Evolutionary conservation across 2,888 invertebrate species (phyloP).

Genomic region (Mellilla xanthometata): DNA sequence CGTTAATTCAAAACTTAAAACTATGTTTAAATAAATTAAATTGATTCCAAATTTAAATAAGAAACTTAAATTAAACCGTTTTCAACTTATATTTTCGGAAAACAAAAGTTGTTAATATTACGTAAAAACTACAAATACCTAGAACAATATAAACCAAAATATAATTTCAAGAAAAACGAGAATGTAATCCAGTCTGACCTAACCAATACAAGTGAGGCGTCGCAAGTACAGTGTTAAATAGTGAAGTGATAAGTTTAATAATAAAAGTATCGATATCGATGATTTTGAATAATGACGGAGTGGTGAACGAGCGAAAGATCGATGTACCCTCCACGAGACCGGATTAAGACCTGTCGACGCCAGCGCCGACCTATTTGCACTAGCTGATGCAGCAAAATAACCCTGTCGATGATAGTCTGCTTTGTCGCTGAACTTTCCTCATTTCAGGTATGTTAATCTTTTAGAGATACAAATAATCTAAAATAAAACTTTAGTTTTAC

Average conservation of each 20-base stretch:
- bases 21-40: no score
- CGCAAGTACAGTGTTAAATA: slow-evolving; percentile 41
- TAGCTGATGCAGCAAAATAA: slow-evolving; percentile 73
- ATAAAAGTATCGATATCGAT: slow-evolving; percentile 45
- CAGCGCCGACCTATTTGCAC: slow-evolving; percentile 70
- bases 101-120: no score
- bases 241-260: slow-evolving; percentile 60
- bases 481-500: no score
- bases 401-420: slow-evolving; percentile 81
- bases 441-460: slow-evolving; percentile 69
- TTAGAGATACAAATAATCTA: no score
- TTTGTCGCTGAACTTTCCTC: slow-evolving; percentile 78
- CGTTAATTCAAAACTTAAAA: no score
- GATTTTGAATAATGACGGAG: slow-evolving; percentile 38
- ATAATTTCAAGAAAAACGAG: no score
- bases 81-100: no score
- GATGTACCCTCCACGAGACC: slow-evolving; percentile 51
- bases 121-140: no score
- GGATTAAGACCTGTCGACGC: slow-evolving; percentile 68
- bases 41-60: no score
- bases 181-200: neutral
- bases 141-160: no score
- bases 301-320: slow-evolving; percentile 50
- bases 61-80: no score
- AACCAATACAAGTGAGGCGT: slow-evolving; percentile 5